A percentile compares a stretch with the other conserved stretches of the same genome.
phyloP scores from a whole-genome alignment of 2,113 vertebrate species.

The Thunnus maccoyii region DNA sequence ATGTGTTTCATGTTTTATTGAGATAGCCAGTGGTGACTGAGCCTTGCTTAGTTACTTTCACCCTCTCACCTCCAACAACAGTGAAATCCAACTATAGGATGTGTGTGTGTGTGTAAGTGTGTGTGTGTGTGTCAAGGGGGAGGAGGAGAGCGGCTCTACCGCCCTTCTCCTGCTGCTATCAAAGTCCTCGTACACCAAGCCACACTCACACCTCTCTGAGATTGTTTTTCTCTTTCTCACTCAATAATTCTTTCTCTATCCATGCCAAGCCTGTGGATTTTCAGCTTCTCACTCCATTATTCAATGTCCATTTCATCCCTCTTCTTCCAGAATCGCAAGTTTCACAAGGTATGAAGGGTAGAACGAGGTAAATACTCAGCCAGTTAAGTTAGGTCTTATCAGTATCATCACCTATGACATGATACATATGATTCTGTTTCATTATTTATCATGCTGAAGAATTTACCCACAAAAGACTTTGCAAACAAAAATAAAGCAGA shows the following conservation, averaged over 20 bases:
- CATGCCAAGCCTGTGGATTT: constrained; percentile 26
- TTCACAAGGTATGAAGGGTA: constrained; percentile 14
- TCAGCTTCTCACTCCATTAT: constrained; percentile 60
- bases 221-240: constrained; percentile 35
- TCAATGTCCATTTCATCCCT: constrained; percentile 18
- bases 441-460: not conserved
- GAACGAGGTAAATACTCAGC: not conserved
- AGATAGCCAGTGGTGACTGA: constrained; percentile 35
- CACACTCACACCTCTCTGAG: constrained; percentile 27
- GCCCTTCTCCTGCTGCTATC: constrained; percentile 37
- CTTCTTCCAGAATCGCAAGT: constrained; percentile 32
- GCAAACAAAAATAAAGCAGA: too few relatives aligned
- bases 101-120: constrained; percentile 10
- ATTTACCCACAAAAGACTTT: too few relatives aligned
- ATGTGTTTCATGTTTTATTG: constrained; percentile 58
- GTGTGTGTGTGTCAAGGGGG: not conserved
- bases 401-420: not conserved
- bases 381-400: not conserved
- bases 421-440: not conserved
- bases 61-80: constrained; percentile 24
- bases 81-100: constrained; percentile 5
- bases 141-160: not conserved
- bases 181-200: constrained; percentile 21
- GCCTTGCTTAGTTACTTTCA: constrained; percentile 24
- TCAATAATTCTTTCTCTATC: constrained; percentile 57